Percentiles rank a stretch among this genome's conserved stretches.
Conservation (phyloP, 1,140 invertebrate species). For the Brevipalpus yothersi region DNA sequence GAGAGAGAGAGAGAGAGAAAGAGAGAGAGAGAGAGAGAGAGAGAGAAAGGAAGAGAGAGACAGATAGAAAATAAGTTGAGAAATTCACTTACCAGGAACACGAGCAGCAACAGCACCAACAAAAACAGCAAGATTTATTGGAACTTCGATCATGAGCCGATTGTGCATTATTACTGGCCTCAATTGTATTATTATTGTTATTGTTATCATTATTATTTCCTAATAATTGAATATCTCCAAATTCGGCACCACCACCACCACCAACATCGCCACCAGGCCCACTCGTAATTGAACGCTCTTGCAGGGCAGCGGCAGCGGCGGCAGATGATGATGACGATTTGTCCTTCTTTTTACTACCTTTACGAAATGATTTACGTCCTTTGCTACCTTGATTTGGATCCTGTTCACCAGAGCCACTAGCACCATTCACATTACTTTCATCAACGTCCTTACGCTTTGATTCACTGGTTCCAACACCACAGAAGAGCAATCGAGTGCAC, state of each 20-base stretch:
- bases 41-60: background rate
- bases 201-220: background rate
- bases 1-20: background rate
- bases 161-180: background rate
- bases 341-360: constrained; percentile 3
- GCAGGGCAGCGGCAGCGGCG: background rate
- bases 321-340: background rate
- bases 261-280: background rate
- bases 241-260: background rate
- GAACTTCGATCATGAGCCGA: background rate
- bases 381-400: background rate
- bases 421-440: background rate
- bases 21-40: background rate
- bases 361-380: constrained; percentile 1
- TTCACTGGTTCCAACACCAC: background rate
- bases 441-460: constrained; percentile 3
- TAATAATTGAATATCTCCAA: background rate
- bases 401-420: background rate
- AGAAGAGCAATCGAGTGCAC: background rate
- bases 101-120: constrained; percentile 20
- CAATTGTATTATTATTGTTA: constrained; percentile 1
- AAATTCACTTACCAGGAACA: constrained; percentile 17
- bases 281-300: background rate
- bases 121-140: constrained; percentile 17
- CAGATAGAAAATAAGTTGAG: background rate